Percentiles rank a stretch among this genome's conserved stretches.
Conservation (phyloP, 2,888 invertebrate species). For the Barypeithes pellucidus region DNA sequence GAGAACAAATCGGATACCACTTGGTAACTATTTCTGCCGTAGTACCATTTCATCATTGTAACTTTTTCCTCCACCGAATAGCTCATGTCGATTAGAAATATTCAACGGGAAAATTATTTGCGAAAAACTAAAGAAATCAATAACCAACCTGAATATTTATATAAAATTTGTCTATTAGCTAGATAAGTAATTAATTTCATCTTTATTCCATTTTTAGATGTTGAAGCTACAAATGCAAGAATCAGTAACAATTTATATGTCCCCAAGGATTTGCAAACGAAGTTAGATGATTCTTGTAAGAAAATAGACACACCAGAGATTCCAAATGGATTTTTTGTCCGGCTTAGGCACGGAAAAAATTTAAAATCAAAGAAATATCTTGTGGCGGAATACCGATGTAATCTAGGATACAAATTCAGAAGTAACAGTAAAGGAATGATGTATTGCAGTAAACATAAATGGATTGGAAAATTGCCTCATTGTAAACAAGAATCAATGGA, state of each 20-base stretch:
- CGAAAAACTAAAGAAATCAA: no score
- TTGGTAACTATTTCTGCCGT: no score
- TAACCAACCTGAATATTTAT: no score
- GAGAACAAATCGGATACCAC: no score
- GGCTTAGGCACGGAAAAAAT: conserved; percentile 43
- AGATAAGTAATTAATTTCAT: no score
- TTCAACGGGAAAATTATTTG: no score
- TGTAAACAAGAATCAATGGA: conserved; percentile 1
- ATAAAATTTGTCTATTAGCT: no score
- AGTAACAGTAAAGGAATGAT: conserved; percentile 71
- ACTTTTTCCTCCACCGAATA: no score
- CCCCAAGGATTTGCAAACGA: conserved; percentile 46
- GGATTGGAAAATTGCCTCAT: conserved; percentile 72
- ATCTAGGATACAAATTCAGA: conserved; percentile 72
- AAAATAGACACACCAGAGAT: conserved; percentile 51
- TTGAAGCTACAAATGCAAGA: neutral
- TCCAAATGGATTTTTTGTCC: conserved; percentile 50
- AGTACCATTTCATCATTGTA: no score
- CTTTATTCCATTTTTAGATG: neutral
- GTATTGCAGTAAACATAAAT: conserved; percentile 74
- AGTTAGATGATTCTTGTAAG: conserved; percentile 55
- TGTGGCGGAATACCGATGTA: conserved; percentile 75
- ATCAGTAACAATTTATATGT: neutral
- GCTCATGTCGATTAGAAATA: no score
- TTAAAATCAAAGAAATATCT: conserved; percentile 71